These are phyloP conservation scores for Oncorhynchus kisutch DNA, from an alignment of 2,113 vertebrate species.

Conservation along the genomic window DNA sequence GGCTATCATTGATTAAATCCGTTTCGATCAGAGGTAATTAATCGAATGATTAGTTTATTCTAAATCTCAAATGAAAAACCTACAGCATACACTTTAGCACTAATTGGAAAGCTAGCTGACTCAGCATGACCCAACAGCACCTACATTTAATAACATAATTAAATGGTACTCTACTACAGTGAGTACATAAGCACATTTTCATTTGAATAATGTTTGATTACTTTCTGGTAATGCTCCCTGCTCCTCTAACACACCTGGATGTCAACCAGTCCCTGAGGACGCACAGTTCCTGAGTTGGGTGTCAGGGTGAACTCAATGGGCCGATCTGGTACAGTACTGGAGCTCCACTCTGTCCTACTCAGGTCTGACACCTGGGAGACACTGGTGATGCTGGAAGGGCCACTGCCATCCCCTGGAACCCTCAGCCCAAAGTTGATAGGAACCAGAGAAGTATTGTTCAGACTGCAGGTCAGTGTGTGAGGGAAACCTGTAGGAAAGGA, in stretches of 20 bases:
- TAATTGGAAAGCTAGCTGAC: too few species aligned
- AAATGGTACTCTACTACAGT: too few species aligned
- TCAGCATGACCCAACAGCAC: too few species aligned
- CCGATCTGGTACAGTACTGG: conserved; percentile 22
- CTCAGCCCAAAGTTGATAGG: conserved; percentile 79
- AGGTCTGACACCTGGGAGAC: conserved; percentile 42
- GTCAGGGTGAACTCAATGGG: conserved; percentile 79
- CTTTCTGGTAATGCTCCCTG: too few species aligned
- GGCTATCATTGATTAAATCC: too few species aligned
- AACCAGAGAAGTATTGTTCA: conserved; percentile 81
- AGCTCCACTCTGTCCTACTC: conserved; percentile 45
- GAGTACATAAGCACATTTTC: too few species aligned
- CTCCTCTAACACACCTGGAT: not conserved
- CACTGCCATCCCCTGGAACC: conserved; percentile 76
- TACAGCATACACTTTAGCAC: too few species aligned
- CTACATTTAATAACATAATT: too few species aligned
- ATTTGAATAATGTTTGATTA: too few species aligned
- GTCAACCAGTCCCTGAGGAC: conserved; percentile 26
- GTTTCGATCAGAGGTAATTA: too few species aligned
- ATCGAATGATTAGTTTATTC: too few species aligned
- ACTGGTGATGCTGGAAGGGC: conserved; percentile 64
- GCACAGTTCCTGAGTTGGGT: conserved; percentile 69
- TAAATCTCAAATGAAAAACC: too few species aligned
- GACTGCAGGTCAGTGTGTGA: conserved; percentile 67
- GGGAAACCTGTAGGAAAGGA: conserved; percentile 76